phyloP scores from a whole-genome alignment of 2,888 invertebrate genomes.

The Cyclophora albipunctata region DNA sequence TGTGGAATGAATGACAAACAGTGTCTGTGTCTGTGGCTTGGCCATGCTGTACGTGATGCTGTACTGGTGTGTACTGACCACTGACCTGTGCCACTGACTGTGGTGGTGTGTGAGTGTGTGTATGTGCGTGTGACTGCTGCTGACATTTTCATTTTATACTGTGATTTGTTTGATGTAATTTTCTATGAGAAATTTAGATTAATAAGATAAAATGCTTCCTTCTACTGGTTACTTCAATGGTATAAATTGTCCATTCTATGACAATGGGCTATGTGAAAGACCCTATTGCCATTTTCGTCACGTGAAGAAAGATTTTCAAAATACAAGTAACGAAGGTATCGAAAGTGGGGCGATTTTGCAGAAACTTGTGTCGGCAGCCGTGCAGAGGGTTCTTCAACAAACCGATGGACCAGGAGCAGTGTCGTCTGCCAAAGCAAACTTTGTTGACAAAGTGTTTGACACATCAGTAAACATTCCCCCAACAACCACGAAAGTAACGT shows the following conservation, averaged over 20 bases:
- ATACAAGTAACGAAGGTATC: conserved; percentile 50
- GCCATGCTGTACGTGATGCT: too few relatives aligned
- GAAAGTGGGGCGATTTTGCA: conserved; percentile 72
- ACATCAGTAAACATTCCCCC: conserved; percentile 29
- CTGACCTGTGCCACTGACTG: too few relatives aligned
- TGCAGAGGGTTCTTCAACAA: conserved; percentile 75
- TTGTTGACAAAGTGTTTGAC: conserved; percentile 17
- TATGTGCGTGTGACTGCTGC: too few relatives aligned
- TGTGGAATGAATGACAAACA: too few relatives aligned
- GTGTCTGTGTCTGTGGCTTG: too few relatives aligned
- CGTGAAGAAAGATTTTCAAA: conserved; percentile 79
- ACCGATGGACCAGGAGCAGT: conserved; percentile 43
- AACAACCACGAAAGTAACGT: conserved; percentile 63
- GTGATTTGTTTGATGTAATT: conserved; percentile 15
- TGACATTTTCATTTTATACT: background rate
- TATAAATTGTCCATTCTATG: conserved; percentile 89
- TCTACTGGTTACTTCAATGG: conserved; percentile 92
- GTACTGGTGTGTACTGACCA: too few relatives aligned
- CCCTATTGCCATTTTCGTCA: conserved; percentile 96
- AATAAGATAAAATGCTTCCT: conserved; percentile 82
- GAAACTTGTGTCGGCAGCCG: conserved; percentile 77
- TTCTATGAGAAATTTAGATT: conserved; percentile 10
- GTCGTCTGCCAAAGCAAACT: conserved; percentile 21
- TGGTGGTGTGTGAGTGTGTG: too few relatives aligned
- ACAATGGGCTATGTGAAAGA: conserved; percentile 85